phyloP scores from a whole-genome alignment of 2,888 invertebrate genomes.

The Fissipunctia ypsillon region DNA sequence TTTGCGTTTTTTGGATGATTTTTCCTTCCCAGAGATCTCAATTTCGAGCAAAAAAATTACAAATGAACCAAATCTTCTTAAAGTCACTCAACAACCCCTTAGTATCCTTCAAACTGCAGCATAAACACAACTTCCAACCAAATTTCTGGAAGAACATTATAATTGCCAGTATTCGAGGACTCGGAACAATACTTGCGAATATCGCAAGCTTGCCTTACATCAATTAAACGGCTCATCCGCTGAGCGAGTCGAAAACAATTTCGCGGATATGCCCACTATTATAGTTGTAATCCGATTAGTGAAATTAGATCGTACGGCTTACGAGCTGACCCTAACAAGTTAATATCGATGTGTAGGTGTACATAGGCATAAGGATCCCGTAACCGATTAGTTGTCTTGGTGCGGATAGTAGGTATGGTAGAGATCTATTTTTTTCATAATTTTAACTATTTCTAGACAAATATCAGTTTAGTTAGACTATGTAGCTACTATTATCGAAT shows the following conservation, averaged over 20 bases:
- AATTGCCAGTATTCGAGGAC: conserved; percentile 12
- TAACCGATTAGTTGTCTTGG: conserved; percentile 9
- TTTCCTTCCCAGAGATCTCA: no score
- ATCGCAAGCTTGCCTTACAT: conserved; percentile 64
- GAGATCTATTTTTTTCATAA: no score
- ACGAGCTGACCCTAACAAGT: conserved; percentile 68
- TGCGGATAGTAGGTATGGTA: not conserved
- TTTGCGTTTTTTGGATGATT: no score
- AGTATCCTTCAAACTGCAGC: conserved; percentile 13
- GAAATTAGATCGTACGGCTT: conserved; percentile 77
- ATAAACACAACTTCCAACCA: conserved; percentile 4
- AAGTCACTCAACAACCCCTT: not conserved
- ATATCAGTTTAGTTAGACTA: no score
- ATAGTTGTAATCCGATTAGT: conserved; percentile 83
- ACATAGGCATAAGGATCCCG: conserved; percentile 4
- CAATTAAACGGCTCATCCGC: conserved; percentile 78
- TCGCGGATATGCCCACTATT: conserved; percentile 73
- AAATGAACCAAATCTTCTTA: no score
- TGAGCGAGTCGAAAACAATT: conserved; percentile 76
- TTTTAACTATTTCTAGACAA: no score
- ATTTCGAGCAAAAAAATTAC: no score
- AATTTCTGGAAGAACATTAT: conserved; percentile 13
- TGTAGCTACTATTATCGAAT: no score
- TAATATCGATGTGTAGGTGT: conserved; percentile 35
- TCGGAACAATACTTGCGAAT: conserved; percentile 22